These are phyloP conservation scores for Mythimna lalbum DNA, from an alignment of 2,888 invertebrate species.

Conservation along the genomic window DNA sequence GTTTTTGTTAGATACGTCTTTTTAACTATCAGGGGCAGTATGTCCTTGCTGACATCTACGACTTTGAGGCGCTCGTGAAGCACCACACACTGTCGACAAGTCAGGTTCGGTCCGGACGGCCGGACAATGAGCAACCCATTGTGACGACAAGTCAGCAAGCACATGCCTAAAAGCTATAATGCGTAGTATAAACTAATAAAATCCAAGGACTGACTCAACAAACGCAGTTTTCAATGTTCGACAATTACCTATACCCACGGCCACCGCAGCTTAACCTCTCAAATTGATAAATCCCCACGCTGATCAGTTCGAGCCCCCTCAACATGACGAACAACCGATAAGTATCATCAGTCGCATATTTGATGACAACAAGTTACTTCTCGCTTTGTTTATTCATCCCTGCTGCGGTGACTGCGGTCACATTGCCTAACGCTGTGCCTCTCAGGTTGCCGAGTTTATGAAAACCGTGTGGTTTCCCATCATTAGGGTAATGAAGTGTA, in stretches of 20 bases:
- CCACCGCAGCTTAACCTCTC: background rate
- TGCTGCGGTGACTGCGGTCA: constrained; percentile 43
- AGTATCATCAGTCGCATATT: constrained; percentile 11
- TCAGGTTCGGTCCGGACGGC: too few relatives aligned
- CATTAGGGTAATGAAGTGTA: constrained; percentile 36
- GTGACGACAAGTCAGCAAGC: too few relatives aligned
- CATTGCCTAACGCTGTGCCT: constrained; percentile 28
- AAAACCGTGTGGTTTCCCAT: constrained; percentile 48
- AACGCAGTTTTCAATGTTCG: background rate
- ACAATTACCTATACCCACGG: background rate
- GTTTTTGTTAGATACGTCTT: too few relatives aligned
- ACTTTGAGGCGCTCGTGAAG: too few relatives aligned
- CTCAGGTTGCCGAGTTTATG: constrained; percentile 31
- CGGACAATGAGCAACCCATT: too few relatives aligned
- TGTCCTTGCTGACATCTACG: too few relatives aligned
- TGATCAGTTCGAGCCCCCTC: constrained; percentile 8
- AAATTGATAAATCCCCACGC: constrained; percentile 11
- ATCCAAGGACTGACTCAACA: background rate
- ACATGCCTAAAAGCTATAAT: too few relatives aligned
- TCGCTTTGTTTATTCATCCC: constrained; percentile 18
- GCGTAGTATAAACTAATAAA: too few relatives aligned
- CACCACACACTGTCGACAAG: too few relatives aligned
- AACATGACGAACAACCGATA: background rate
- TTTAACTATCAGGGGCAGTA: too few relatives aligned
- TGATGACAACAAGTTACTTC: constrained; percentile 29